Base-by-base conservation (phyloP, 2,113 vertebrate species). In the Gymnocephalus cernua region DNA sequence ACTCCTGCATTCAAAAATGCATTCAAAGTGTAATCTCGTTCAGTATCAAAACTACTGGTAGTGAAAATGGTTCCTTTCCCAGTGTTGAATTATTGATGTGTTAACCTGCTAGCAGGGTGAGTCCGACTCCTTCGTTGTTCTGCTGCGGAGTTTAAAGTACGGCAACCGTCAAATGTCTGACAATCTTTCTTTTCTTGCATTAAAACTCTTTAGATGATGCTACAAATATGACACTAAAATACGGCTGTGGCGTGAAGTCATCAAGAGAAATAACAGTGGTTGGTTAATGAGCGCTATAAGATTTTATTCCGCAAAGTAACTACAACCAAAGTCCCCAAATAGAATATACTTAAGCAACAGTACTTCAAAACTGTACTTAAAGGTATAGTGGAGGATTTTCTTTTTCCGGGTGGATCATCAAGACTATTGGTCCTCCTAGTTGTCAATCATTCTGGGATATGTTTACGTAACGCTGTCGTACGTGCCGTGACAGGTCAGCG, bases 61-160 rank as follows among this genome's bases (percentile, higher is more conserved):
- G 67, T 59, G 86, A 77, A 86, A 78, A 74, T 50, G 77, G 64
- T 74, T 88, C 74, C 77, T 66, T 23, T 83, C 67, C 29, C 76
- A 6, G 29, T 23, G 66, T 18, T 88, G 86, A 84, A 90, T 88
- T 86, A 84, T 90, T 90, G 77, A 90, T 86, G 75, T 11, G 41
- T 57, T 74, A 77, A 84, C 77, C 83, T 84, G 84, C 79, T 70
- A 88, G 71, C 79, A 69, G 76, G 77, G 58, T 68, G 69, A 76
- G 53, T 62, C 61, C 0, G 64, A 38, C 45, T 68, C 11, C 62
- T 77, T 66, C 45, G 35, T 56, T 45, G 54, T 53, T 0, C 27
- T 45, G 51, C 10, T 25, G 65, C 54, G 23, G 56, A n/a, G 41
- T 57, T 68, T 48, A 50, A 72, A 54, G 70, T 51, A 10, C 29